phyloP scores from a whole-genome alignment of 1,140 invertebrate genomes.

The Pogonus chalceus region DNA sequence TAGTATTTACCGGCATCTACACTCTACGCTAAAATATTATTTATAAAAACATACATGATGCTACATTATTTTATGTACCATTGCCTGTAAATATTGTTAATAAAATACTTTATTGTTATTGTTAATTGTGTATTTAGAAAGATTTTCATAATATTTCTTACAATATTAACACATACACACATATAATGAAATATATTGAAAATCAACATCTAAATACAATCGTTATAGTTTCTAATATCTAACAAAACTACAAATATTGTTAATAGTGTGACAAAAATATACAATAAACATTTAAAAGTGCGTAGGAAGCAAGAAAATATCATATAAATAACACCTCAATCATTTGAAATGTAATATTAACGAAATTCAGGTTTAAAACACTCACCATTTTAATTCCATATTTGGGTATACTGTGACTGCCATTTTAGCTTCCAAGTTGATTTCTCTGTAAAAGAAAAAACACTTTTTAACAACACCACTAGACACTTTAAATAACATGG shows the following conservation, averaged over 20 bases:
- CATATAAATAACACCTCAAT: background rate
- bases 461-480: background rate
- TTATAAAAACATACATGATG: too few species aligned
- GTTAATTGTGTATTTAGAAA: background rate
- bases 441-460: background rate
- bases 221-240: background rate
- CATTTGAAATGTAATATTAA: background rate
- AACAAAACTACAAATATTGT: background rate
- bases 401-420: slow-evolving; percentile 18
- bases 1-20: too few species aligned
- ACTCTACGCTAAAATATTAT: too few species aligned
- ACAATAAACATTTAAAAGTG: background rate
- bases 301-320: background rate
- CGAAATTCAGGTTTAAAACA: background rate
- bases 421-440: slow-evolving; percentile 9
- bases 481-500: too few species aligned
- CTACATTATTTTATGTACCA: too few species aligned
- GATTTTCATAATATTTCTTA: too few species aligned
- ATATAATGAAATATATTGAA: too few species aligned
- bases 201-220: too few species aligned
- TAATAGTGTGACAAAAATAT: background rate
- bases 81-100: background rate
- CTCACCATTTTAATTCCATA: slow-evolving; percentile 18
- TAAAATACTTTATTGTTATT: background rate
- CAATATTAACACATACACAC: too few species aligned